phyloP scores from a whole-genome alignment of 2,888 invertebrate species.

The Elysia crispata region DNA sequence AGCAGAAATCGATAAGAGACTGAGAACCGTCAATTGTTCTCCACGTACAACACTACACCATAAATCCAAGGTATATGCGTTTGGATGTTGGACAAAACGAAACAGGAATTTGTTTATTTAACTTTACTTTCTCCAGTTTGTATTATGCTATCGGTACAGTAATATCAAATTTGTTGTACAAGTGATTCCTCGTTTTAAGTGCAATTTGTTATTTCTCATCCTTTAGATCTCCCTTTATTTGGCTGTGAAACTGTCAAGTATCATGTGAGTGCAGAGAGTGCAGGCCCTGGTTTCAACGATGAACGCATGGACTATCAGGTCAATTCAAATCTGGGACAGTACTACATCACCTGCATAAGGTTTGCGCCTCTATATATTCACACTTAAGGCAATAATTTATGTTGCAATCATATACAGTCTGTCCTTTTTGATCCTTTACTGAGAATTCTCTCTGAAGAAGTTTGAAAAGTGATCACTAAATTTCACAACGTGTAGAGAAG shows the following conservation, averaged over 20 bases:
- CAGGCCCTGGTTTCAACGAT: slow-evolving; percentile 45
- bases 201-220: not conserved
- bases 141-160: not conserved
- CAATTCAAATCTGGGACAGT: slow-evolving; percentile 45
- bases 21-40: too few species aligned
- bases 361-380: slow-evolving; percentile 26
- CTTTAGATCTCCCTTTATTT: slow-evolving; percentile 46
- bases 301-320: slow-evolving; percentile 42
- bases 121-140: not conserved
- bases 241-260: slow-evolving; percentile 50
- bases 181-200: not conserved
- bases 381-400: too few species aligned
- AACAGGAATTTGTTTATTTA: too few species aligned
- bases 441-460: too few species aligned
- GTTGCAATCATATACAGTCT: too few species aligned
- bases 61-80: too few species aligned
- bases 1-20: too few species aligned
- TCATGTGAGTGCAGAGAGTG: slow-evolving; percentile 42
- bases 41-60: too few species aligned
- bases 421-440: too few species aligned
- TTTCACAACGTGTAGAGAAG: too few species aligned
- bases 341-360: slow-evolving; percentile 51
- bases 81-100: too few species aligned
- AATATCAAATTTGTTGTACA: not conserved
- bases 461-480: too few species aligned